Percentiles rank a stretch among this genome's conserved stretches.
phyloP scores from a whole-genome alignment of 2,113 vertebrate species.

The Rhombomys opimus region DNA sequence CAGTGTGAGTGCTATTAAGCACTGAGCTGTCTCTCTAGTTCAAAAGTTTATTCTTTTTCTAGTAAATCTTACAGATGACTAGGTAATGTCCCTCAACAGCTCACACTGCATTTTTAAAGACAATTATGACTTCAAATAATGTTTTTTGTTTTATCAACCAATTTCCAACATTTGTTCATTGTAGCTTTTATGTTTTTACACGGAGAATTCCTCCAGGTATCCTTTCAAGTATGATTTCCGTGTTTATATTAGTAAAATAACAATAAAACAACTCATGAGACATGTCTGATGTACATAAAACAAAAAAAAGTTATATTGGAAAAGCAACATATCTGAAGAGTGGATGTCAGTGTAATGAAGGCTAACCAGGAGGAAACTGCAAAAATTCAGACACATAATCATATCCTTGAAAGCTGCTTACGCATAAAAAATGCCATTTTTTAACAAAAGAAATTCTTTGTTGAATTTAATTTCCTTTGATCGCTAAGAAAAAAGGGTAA shows the following conservation, averaged over 20 bases:
- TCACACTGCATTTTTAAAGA: constrained; percentile 8
- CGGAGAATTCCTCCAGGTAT: neutral
- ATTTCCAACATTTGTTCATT: neutral
- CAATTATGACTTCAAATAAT: neutral
- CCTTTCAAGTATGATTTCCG: constrained; percentile 49
- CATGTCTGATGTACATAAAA: neutral
- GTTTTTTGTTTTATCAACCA: neutral
- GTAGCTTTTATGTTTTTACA: constrained; percentile 13
- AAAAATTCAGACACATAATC: neutral
- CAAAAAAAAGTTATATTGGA: neutral
- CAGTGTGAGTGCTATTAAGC: too few species aligned
- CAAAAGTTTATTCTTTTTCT: constrained; percentile 42
- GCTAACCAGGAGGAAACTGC: neutral
- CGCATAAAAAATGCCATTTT: neutral
- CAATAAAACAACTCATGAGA: constrained; percentile 29
- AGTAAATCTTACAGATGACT: neutral
- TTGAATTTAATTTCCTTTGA: constrained; percentile 36
- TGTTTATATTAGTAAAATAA: constrained; percentile 45
- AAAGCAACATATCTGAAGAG: neutral
- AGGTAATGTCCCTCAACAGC: neutral
- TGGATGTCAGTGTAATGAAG: neutral
- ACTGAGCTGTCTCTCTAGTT: neutral
- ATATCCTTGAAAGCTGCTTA: neutral
- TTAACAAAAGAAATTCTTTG: neutral
- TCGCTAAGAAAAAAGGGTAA: neutral